Evolutionary conservation across 2,888 invertebrate species (phyloP).

Genomic region (Pinctada fucata): DNA sequence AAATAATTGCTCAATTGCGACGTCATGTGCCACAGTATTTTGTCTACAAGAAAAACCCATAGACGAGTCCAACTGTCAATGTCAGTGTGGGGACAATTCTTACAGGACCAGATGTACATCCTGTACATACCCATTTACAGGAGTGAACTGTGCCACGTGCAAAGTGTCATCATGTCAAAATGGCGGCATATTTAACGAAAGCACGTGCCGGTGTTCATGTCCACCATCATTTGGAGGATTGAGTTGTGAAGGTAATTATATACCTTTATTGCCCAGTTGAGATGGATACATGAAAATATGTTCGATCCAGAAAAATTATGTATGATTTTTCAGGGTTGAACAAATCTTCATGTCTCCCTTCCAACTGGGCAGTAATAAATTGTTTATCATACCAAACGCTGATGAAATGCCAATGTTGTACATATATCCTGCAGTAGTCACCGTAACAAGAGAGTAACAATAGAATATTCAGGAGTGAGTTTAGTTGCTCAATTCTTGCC

Average conservation of each 20-base stretch:
- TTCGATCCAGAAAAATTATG: no score
- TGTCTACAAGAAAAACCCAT: constrained; percentile 37
- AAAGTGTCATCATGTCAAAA: constrained; percentile 35
- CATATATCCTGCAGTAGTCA: no score
- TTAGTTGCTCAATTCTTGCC: no score
- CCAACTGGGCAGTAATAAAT: no score
- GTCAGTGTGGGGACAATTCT: constrained; percentile 36
- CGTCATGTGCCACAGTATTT: constrained; percentile 27
- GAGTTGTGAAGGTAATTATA: constrained; percentile 29
- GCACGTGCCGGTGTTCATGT: constrained; percentile 42
- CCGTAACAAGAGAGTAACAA: no score
- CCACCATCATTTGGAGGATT: constrained; percentile 30
- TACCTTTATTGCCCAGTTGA: not conserved
- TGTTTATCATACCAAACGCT: no score
- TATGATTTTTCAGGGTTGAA: no score
- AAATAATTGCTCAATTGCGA: no score
- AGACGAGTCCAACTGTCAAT: constrained; percentile 26
- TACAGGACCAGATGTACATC: constrained; percentile 28
- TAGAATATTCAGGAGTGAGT: no score
- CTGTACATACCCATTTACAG: constrained; percentile 40
- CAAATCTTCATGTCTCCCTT: no score
- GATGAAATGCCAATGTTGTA: no score
- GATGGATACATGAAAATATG: no score
- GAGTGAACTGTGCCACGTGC: constrained; percentile 37
- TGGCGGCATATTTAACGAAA: constrained; percentile 34